phyloP scores from a whole-genome alignment of 64 coral and sea anemone genomes.

The Orbicella faveolata region DNA sequence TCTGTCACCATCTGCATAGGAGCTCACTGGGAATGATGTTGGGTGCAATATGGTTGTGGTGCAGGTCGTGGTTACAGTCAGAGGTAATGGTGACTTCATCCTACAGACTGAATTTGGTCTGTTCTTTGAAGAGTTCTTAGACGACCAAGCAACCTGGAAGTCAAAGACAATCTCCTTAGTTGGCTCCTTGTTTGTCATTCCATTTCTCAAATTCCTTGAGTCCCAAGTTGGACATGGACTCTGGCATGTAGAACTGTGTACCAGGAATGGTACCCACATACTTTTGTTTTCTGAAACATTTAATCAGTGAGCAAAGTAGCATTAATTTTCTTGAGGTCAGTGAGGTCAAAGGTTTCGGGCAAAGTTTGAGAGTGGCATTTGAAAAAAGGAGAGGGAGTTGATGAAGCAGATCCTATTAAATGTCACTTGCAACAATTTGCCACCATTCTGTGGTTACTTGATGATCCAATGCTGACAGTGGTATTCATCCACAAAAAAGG shows the following conservation, averaged over 20 bases:
- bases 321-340: conserved; percentile 8
- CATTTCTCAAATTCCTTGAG: background rate
- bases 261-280: conserved; percentile 3
- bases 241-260: background rate
- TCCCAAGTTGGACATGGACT: conserved; percentile 15
- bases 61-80: conserved; percentile 1
- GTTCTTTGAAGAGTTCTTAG: background rate
- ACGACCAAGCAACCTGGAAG: conserved; percentile 4
- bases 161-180: background rate
- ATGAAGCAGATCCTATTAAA: background rate
- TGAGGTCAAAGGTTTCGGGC: conserved; percentile 35
- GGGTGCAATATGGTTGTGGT: background rate
- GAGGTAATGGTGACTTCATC: conserved; percentile 19
- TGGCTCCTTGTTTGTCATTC: conserved; percentile 8
- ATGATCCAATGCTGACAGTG: too few species aligned
- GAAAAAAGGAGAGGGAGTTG: conserved; percentile 47
- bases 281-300: background rate
- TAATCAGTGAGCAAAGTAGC: conserved; percentile 17
- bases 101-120: background rate
- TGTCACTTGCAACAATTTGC: too few species aligned
- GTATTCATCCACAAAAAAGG: too few species aligned
- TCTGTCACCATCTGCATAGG: background rate
- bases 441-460: too few species aligned
- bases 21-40: background rate
- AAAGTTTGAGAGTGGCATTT: conserved; percentile 11